Conservation (phyloP, 2,113 vertebrate genomes). For the Halcyon malimbica region DNA sequence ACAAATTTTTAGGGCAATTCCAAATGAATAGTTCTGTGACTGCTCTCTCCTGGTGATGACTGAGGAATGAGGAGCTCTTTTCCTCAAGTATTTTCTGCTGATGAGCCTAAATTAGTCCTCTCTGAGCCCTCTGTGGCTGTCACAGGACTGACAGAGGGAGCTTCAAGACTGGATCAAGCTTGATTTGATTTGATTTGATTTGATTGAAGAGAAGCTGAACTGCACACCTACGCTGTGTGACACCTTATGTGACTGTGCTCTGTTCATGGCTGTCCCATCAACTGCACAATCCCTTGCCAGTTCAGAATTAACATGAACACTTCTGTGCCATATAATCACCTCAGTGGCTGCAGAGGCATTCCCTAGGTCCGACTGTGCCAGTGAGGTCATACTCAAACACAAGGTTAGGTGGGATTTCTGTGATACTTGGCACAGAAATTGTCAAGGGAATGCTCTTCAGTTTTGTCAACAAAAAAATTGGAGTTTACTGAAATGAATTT, state of each 20-base stretch:
- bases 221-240: accelerated
- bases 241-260: not conserved
- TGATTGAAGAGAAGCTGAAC: not conserved
- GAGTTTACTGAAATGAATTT: conserved; percentile 28
- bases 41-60: not conserved
- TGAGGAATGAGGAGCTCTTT: not conserved
- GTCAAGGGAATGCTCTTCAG: not conserved
- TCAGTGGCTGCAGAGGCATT: not conserved
- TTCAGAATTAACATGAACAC: not conserved
- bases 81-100: not conserved
- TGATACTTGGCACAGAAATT: not conserved
- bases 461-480: conserved; percentile 52
- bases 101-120: conserved; percentile 3
- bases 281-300: not conserved
- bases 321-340: not conserved
- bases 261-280: not conserved
- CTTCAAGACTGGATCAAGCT: not conserved
- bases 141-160: not conserved
- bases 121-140: not conserved
- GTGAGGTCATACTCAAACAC: not conserved
- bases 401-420: not conserved
- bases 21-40: not conserved
- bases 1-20: not conserved
- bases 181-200: not conserved
- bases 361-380: not conserved